These are phyloP conservation scores for Anoplius nigerrimus DNA, from an alignment of 2,888 invertebrate genomes.

Conservation along the genomic window DNA sequence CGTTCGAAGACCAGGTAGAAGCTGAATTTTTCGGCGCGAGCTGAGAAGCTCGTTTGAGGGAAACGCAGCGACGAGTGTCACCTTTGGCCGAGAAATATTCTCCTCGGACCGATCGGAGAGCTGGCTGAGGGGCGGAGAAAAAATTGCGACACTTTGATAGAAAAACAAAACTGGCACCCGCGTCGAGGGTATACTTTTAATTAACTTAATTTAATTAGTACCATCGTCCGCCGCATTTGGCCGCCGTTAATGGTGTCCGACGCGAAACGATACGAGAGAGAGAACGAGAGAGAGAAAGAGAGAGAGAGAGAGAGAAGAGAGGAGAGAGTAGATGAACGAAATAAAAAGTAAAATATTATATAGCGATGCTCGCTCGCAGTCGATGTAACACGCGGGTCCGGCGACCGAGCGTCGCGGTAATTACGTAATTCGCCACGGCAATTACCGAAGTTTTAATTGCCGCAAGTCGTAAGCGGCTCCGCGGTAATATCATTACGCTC, in stretches of 20 bases:
- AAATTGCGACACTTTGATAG: slow-evolving; percentile 18
- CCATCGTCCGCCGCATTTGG: slow-evolving; percentile 31
- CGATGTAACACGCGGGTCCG: slow-evolving; percentile 12
- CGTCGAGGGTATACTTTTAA: neutral
- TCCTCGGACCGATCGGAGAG: too few species aligned
- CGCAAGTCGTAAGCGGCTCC: slow-evolving; percentile 62
- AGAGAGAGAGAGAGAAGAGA: neutral
- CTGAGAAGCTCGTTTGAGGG: too few species aligned
- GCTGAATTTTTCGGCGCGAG: too few species aligned
- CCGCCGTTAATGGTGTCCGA: slow-evolving; percentile 30
- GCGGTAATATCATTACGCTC: slow-evolving; percentile 67
- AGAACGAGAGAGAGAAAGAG: neutral
- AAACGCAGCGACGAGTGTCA: neutral
- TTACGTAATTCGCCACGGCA: slow-evolving; percentile 67
- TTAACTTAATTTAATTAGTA: slow-evolving; percentile 30
- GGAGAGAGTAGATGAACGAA: slow-evolving; percentile 24
- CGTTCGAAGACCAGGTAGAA: too few species aligned
- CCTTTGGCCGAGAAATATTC: too few species aligned
- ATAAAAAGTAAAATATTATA: slow-evolving; percentile 9
- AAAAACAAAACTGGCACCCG: slow-evolving; percentile 21
- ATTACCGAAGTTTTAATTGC: slow-evolving; percentile 72
- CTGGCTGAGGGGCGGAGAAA: neutral
- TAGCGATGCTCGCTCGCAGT: neutral
- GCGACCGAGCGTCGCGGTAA: slow-evolving; percentile 42
- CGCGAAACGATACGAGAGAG: neutral